Evolutionary conservation across 2,888 invertebrate species (phyloP).

Genomic region (Ctena decussata): DNA sequence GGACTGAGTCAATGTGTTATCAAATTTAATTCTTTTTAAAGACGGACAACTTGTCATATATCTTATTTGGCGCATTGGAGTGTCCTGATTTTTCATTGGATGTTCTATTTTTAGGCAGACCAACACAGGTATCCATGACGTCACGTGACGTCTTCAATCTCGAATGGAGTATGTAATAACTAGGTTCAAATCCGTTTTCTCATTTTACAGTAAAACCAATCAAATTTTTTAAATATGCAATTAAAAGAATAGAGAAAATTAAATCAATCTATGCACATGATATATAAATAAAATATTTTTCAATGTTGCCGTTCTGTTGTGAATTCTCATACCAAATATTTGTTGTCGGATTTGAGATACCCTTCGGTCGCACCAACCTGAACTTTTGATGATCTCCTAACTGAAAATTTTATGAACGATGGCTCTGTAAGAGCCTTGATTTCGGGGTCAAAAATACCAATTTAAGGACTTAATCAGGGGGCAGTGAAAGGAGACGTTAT

Average conservation of each 20-base stretch:
- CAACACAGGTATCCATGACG: slow-evolving; percentile 75
- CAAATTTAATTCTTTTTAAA: too few species aligned
- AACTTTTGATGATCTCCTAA: slow-evolving; percentile 80
- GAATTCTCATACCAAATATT: too few species aligned
- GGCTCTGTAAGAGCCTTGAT: slow-evolving; percentile 80
- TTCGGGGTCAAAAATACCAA: slow-evolving; percentile 71
- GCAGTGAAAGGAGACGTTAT: neutral
- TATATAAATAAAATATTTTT: too few species aligned
- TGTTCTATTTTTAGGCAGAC: slow-evolving; percentile 42
- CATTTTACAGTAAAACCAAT: neutral
- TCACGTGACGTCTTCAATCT: slow-evolving; percentile 67
- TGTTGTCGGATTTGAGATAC: slow-evolving; percentile 21
- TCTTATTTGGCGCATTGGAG: slow-evolving; percentile 50
- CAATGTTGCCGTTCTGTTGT: too few species aligned
- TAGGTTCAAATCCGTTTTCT: neutral
- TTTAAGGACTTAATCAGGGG: neutral
- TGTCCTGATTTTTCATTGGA: slow-evolving; percentile 36
- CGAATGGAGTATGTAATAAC: slow-evolving; percentile 57
- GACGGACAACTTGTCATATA: too few species aligned
- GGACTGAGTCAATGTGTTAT: too few species aligned
- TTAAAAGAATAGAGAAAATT: too few species aligned
- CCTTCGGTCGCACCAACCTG: slow-evolving; percentile 66
- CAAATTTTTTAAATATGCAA: too few species aligned
- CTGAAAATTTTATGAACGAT: slow-evolving; percentile 75
- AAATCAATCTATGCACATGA: too few species aligned